These are phyloP conservation scores for Apostichopus parvimensis DNA, from an alignment of 35 echinoderm and acorn worm species.

Conservation along the genomic window DNA sequence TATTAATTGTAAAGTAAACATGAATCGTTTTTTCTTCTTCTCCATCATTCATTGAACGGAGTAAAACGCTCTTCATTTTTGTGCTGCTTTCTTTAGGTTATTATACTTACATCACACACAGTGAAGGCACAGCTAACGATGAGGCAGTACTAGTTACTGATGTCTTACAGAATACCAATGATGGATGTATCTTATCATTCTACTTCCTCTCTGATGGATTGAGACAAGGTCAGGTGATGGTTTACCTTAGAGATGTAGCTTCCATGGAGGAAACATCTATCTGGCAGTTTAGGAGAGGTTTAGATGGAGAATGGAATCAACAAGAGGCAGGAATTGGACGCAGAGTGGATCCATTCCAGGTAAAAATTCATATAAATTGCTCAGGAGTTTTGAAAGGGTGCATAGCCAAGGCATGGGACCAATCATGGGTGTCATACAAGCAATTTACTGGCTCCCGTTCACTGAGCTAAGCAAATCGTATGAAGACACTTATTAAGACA, in stretches of 20 bases:
- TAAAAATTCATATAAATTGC: not conserved
- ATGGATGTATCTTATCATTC: not conserved
- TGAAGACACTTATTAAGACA: too few species aligned
- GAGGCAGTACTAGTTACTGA: not conserved
- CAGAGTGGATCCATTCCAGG: constrained; percentile 4
- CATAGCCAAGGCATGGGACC: too few species aligned
- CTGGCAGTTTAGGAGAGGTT: constrained; percentile 12
- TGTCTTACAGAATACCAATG: constrained; percentile 2
- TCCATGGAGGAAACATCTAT: constrained; percentile 1
- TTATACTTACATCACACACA: not conserved
- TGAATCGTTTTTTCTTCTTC: not conserved
- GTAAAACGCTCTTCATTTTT: not conserved
- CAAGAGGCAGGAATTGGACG: constrained; percentile 32
- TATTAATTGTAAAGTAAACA: too few species aligned
- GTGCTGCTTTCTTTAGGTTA: not conserved
- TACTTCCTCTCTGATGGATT: constrained; percentile 4
- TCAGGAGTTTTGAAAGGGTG: too few species aligned
- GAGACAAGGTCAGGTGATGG: constrained; percentile 20
- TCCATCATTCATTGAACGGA: too few species aligned
- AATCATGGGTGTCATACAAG: too few species aligned
- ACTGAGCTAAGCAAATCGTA: too few species aligned
- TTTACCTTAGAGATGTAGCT: constrained; percentile 9
- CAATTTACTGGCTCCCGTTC: too few species aligned
- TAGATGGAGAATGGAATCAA: constrained; percentile 38
- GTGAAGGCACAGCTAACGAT: constrained; percentile 12